Evolutionary conservation across 2,888 invertebrate species (phyloP), one percentile per base, ranked within the genome.

Genomic region (Diaphora mendica): DNA sequence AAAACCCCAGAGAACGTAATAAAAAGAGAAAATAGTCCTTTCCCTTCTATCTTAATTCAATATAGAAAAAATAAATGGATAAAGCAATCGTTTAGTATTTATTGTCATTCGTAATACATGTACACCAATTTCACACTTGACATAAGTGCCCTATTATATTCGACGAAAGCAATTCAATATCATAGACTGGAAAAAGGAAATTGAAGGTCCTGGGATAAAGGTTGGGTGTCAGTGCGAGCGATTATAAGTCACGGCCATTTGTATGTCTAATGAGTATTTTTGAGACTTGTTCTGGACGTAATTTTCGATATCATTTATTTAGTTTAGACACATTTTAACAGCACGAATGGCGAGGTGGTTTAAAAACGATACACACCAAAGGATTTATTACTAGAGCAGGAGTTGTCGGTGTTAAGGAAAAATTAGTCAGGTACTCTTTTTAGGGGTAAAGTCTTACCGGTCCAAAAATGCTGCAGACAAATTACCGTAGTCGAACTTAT

Each of bases 101-200:
- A 76, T 78, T 62, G 72, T 78, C 81, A 77, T 70, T 48, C 67
- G 72, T 72, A 76, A 74, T 71, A 79, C 78, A 79, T 84, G 83
- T 78, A 79, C 80, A 78, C 79, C 89, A 90, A 91, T 91, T 93
- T 91, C 90, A 89, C 89, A 92, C 91, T 89, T 90, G 90, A 90
- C 66, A 78, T 91, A 91, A 91, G 90, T 91, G 90, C 90, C 88
- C 88, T 85, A 91, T 94, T 93, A 93, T 93, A 89, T 89, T 89
- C 88, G 86, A 88, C 85, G 89, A 89, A 89, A 88, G 88, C 93
- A 93, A 94, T 93, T 93, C 93, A 91, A 94, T 94, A 93, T 91
- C 91, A 92, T 91, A 90, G 87, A 91, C 90, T 91, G 89, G 91
- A 88, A 89, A 92, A 88, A 93, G 94, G 94, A 94, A 94, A 94